Evolutionary conservation across 2,113 vertebrate genomes (phyloP), one percentile per base, ranked within the genome.

Genomic region (Zosterops hypoxanthus): DNA sequence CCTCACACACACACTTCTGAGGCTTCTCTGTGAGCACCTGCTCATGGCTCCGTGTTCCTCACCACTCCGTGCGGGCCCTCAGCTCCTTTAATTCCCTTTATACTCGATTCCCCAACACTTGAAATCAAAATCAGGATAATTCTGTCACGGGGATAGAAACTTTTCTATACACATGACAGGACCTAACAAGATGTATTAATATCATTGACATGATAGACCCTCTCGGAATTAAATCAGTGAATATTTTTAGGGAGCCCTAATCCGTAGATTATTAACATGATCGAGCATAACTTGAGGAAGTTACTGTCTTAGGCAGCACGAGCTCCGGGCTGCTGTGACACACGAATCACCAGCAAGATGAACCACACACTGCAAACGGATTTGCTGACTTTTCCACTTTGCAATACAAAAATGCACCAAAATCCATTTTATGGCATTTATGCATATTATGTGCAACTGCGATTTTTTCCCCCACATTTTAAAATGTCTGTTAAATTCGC

Each of bases 261-360:
- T 81, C 73, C 52, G 12, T 24, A 96, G 72, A 96, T 94, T 70
- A 94, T 85, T 96, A 94, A 90, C 94, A 94, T 64, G 86, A 95
- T 29, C 31, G 22, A 94, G 71, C 64, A 68, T 56, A 94, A 95
- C 47, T 50, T 77, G 88, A 95, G 73, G 75, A 97, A 88, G 92
- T 72, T 84, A 81, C 55, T 14, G 13, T 31, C 63, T 63, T 39
- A 66, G 17, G 17, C 8, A 11, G 41, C n/a, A 20, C 2, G n/a
- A 95, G 61, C 57, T 89, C 41, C 33, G 52, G 70, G 46, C 85
- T 65, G 94, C 70, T 92, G 78, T 12, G 7, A 65, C 60, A 73
- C 46, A 39, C 0, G 6, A 59, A 70, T 50, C 68, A 21, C 4
- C 17, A 47, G 61, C 41, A 66, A 19, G n/a, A 80, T 2, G 60